phyloP scores from a whole-genome alignment of 92 coral and sea anemone species.

The Anthopleura xanthogrammica region DNA sequence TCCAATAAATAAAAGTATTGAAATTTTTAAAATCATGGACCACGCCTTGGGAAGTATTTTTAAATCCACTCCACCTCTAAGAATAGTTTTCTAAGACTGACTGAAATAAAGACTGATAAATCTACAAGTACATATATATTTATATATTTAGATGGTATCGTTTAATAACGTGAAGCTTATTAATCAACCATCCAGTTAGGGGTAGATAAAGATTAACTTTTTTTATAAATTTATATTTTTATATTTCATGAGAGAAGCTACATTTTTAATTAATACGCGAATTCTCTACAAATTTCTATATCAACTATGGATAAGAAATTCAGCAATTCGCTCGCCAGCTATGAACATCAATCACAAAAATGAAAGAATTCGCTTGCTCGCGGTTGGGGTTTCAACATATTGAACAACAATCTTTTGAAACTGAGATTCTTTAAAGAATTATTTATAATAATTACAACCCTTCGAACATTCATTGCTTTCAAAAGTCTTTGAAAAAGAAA shows the following conservation, averaged over 20 bases:
- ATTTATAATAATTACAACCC: constrained; percentile 27
- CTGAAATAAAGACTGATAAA: neutral
- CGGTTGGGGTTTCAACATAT: constrained; percentile 38
- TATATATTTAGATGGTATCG: constrained; percentile 20
- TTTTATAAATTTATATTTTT: neutral
- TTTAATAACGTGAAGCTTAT: constrained; percentile 30
- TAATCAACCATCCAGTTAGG: constrained; percentile 31
- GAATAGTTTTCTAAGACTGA: neutral
- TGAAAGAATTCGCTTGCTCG: constrained; percentile 33
- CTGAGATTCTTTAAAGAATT: constrained; percentile 16
- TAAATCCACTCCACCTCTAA: neutral
- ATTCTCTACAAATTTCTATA: constrained; percentile 26
- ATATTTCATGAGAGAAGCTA: neutral
- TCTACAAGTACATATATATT: neutral
- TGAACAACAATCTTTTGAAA: constrained; percentile 19
- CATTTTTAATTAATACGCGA: neutral
- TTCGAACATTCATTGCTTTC: constrained; percentile 14
- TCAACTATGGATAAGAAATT: constrained; percentile 23
- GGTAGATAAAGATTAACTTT: neutral
- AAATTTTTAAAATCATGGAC: neutral
- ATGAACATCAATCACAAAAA: constrained; percentile 35
- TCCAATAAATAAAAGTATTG: neutral
- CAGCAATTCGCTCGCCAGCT: constrained; percentile 18
- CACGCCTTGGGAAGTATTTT: neutral
- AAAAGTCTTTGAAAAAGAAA: constrained; percentile 15